A percentile compares a stretch with the other conserved stretches of the same genome.
phyloP scores from a whole-genome alignment of 2,113 vertebrate species.

The Alces alces region DNA sequence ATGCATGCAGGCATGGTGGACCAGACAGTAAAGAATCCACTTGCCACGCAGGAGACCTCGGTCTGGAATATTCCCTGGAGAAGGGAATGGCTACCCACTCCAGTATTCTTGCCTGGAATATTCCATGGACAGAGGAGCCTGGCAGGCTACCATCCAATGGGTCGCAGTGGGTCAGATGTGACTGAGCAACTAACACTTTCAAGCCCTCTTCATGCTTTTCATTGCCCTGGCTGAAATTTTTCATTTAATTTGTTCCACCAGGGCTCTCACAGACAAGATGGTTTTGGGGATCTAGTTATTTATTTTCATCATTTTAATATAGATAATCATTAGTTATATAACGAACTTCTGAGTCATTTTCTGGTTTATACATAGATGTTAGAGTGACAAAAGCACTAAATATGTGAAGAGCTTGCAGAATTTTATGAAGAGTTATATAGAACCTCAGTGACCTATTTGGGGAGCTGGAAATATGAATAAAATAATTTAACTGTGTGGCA shows the following conservation, averaged over 20 bases:
- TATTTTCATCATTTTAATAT: background rate
- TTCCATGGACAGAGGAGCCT: background rate
- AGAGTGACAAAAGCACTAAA: background rate
- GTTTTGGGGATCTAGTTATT: background rate
- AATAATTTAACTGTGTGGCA: background rate
- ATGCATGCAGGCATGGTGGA: background rate
- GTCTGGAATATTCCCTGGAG: background rate
- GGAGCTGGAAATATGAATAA: background rate
- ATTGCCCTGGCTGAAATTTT: background rate
- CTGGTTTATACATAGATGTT: background rate
- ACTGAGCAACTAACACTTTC: background rate
- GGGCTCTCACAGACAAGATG: background rate
- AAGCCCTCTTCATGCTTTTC: background rate
- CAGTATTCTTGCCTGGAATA: background rate
- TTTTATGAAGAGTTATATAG: background rate
- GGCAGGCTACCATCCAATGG: background rate
- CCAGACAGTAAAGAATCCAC: background rate
- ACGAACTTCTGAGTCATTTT: background rate
- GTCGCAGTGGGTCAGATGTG: background rate
- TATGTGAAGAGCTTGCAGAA: background rate
- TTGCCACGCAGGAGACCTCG: accelerated
- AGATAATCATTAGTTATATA: background rate
- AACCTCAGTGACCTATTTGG: background rate
- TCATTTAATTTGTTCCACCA: background rate
- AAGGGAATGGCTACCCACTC: background rate